Evolutionary conservation across 2,888 invertebrate genomes (phyloP), one percentile per base, ranked within the genome.

Genomic region (Bombylius major): DNA sequence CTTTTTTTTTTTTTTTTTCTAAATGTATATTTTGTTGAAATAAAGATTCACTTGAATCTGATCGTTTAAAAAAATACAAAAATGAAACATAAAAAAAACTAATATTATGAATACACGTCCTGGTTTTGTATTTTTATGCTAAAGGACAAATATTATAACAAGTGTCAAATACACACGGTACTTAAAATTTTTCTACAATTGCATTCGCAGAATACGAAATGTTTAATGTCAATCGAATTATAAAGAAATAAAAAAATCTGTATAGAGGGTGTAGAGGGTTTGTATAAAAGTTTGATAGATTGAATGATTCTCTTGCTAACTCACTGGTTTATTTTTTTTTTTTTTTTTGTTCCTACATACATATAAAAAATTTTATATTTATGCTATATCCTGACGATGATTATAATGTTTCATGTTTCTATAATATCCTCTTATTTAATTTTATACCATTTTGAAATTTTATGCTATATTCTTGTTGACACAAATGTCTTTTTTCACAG

Each of bases 111-210:
- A 42, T 42, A 11, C 11, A 11, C 11, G 12, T 42, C 39, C 39
- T 42, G 39, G 39, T 42, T 42, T 42, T 42, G 34, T n/a, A 11
- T 11, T 23, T 47, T 39, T 47, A 33, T 36, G 44, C 55, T 55
- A 53, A 54, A 58, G 58, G 53, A 54, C 57, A 56, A 72, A 73
- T 73, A 73, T 73, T 73, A 71, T 72, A 72, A 72, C 73, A 73
- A 73, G 72, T 73, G 73, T 72, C 74, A 73, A 69, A 73, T 70
- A 69, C 73, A 73, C 73, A 73, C 73, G 73, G 70, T 73, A 69
- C 70, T 73, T 70, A 69, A 65, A 66, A 58, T 52, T 58, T 61
- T 54, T 55, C 69, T 66, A 12, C 79, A 90, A 55, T 55, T 55
- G 45, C 50, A 50, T n/a, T 50, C 50, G 50, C 49, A 54, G 54